A percentile compares a stretch with the other conserved stretches of the same genome.
Conservation (phyloP, 2,888 invertebrate species). For the Netelia fuscicornis region DNA sequence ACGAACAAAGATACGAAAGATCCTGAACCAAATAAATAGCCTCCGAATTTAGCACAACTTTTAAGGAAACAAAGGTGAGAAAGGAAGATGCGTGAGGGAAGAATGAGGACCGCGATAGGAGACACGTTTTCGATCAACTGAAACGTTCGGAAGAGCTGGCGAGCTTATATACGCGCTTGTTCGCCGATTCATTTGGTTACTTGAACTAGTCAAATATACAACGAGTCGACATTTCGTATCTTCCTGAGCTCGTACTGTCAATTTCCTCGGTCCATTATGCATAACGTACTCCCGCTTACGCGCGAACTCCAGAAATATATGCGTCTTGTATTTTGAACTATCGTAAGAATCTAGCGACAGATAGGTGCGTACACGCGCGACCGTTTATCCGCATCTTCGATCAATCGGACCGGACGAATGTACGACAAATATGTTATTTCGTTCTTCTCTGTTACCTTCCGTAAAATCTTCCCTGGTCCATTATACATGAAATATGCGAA, state of each 20-base stretch:
- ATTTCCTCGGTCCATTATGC: constrained; percentile 54
- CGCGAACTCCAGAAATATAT: no score
- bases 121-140: constrained; percentile 63
- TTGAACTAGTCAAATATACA: constrained; percentile 45
- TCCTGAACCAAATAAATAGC: background rate
- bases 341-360: no score
- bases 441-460: no score
- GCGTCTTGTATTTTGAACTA: no score
- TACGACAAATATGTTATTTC: no score
- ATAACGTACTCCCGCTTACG: constrained; percentile 8
- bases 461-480: constrained; percentile 22
- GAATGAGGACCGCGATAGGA: constrained; percentile 31
- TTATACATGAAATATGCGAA: constrained; percentile 42
- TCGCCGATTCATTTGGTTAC: constrained; percentile 40
- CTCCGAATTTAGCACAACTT: background rate
- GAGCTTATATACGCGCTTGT: constrained; percentile 62
- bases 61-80: background rate
- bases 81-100: constrained; percentile 1
- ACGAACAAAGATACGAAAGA: background rate
- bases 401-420: no score
- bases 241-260: background rate
- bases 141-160: constrained; percentile 49
- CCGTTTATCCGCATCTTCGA: no score
- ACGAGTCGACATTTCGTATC: constrained; percentile 11
- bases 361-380: no score